Conservation (phyloP, 2,113 vertebrate species). For the Astatoreochromis straeleni region DNA sequence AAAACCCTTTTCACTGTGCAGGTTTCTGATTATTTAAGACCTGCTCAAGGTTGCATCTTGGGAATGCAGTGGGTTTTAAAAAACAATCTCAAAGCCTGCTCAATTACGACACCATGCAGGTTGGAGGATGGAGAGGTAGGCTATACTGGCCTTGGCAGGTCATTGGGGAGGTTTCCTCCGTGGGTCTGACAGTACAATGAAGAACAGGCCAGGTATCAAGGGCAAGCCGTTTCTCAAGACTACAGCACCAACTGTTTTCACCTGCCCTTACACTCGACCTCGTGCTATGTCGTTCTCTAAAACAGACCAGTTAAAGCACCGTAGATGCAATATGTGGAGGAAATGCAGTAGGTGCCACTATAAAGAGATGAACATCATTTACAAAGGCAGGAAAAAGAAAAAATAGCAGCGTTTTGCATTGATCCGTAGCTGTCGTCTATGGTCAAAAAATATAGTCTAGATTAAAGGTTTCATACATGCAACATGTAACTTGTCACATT, state of each 20-base stretch:
- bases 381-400: not conserved
- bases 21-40: constrained; percentile 61
- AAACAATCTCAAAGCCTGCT: constrained; percentile 84
- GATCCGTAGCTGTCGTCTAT: not conserved
- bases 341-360: not conserved
- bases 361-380: not conserved
- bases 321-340: not conserved
- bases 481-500: not conserved
- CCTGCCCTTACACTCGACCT: constrained; percentile 48
- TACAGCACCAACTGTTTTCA: constrained; percentile 67
- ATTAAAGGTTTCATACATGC: not conserved
- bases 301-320: not conserved
- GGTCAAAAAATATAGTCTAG: not conserved
- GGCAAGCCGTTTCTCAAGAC: constrained; percentile 61
- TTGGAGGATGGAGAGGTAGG: constrained; percentile 45
- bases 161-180: constrained; percentile 73
- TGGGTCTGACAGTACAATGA: constrained; percentile 62
- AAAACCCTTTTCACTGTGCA: constrained; percentile 78
- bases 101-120: constrained; percentile 82
- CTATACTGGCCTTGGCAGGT: constrained; percentile 69
- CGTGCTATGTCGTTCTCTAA: constrained; percentile 4
- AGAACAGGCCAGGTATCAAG: constrained; percentile 59
- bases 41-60: constrained; percentile 38
- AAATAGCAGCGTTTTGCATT: not conserved
- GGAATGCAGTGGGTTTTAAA: constrained; percentile 74